Conservation (phyloP, 2,113 vertebrate genomes). For the Mormyrus iriodes region DNA sequence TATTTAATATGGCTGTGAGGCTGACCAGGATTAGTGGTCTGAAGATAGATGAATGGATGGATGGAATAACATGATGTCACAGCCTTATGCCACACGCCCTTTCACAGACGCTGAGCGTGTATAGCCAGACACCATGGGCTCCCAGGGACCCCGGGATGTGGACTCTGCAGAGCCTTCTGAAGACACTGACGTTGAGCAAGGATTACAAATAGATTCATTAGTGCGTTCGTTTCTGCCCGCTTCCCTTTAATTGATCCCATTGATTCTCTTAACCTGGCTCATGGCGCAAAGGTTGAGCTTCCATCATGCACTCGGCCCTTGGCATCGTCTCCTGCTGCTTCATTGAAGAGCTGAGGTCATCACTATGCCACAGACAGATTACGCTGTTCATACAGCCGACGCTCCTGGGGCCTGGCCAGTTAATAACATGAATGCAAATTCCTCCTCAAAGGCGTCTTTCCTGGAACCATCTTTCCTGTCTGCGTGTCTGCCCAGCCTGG, state of each 20-base stretch:
- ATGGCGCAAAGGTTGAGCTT: neutral
- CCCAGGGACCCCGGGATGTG: neutral
- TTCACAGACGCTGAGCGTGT: neutral
- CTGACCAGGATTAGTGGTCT: neutral
- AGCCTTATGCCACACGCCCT: neutral
- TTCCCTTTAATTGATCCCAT: conserved; percentile 21
- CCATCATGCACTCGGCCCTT: neutral
- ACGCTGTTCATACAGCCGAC: neutral
- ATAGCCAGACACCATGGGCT: neutral
- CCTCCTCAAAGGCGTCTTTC: neutral
- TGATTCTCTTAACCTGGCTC: conserved; percentile 12
- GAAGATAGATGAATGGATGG: neutral
- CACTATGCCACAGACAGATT: conserved; percentile 2
- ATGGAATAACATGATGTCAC: neutral
- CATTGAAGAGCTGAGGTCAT: conserved; percentile 15
- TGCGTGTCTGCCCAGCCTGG: neutral
- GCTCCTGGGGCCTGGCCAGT: neutral
- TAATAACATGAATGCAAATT: conserved; percentile 11
- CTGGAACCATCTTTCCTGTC: neutral
- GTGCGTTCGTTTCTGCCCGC: neutral
- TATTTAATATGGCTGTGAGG: neutral
- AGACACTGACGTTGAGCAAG: neutral
- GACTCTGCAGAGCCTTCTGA: neutral
- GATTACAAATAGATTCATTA: conserved; percentile 25
- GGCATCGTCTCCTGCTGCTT: neutral